Evolutionary conservation across 2,113 vertebrate genomes (phyloP), one percentile per base, ranked within the genome.

Genomic region (Phoenicopterus ruber): DNA sequence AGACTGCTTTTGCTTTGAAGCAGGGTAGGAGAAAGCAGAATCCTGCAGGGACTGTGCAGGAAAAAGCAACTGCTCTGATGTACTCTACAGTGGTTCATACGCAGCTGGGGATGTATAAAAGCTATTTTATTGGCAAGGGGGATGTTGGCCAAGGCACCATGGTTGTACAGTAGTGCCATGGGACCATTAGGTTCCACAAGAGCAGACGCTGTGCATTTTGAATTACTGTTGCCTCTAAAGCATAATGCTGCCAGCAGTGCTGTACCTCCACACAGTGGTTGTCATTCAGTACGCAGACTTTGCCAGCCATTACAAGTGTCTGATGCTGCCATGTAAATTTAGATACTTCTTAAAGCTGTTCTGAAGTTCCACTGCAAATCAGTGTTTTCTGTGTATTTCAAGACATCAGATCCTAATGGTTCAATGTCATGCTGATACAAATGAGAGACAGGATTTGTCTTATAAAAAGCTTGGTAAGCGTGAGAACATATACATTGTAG

Each of bases 1-100:
- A 90, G 63, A 78, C 52, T 90, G 36, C 6, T 83, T 90, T 90
- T 94, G 40, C 91, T 94, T 85, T 91, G 87, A 95, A 88, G 63
- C 28, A 59, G 18, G 8, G 22, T 36, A 91, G n/a, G 71, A 83
- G 69, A 67, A 91, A 82, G 65, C 11, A 77, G 44, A 95, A 72
- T 80, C 25, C 59, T 79, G 20, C 65, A 94, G 86, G 44, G 71
- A 81, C 69, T 57, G 16, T 88, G 58, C 28, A 69, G 73, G 69
- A 36, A 61, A 72, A 90, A 96, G 20, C 54, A 86, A 69, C 62
- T 69, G 19, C 72, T 97, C 62, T 91, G 74, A 72, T 95, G 44
- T 90, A 72, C 52, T 96, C 52, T 85, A 28, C 62, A 59, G 47
- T 49, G 47, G 26, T 81, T 92, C 70, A 40, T 87, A 40, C 4